A percentile compares a stretch with the other conserved stretches of the same genome.
Evolutionary conservation across 1,140 invertebrate species (phyloP).

Genomic region (Camponotus pennsylvanicus): DNA sequence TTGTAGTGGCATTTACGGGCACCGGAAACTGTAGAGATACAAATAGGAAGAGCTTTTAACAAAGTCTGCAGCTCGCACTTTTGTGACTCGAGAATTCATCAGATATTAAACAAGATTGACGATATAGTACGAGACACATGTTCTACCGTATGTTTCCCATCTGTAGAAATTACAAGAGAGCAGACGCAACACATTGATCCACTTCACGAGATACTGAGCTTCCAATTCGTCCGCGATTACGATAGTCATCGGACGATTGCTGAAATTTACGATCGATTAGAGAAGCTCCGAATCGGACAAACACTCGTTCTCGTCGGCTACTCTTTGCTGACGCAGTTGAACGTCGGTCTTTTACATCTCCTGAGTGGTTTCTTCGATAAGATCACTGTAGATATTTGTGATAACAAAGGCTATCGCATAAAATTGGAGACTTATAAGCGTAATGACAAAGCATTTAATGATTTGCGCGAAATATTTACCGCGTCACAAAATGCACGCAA

Average conservation of each 20-base stretch:
- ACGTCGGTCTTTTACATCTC: conserved; percentile 82
- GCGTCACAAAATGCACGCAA: conserved; percentile 56
- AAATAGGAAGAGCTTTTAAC: conserved; percentile 77
- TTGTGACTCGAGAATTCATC: conserved; percentile 74
- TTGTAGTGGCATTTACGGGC: conserved; percentile 60
- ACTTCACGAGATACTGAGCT: conserved; percentile 71
- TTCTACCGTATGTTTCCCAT: conserved; percentile 65
- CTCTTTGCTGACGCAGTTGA: conserved; percentile 83
- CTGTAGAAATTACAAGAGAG: conserved; percentile 55
- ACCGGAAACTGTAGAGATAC: conserved; percentile 70
- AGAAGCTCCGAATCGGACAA: conserved; percentile 67
- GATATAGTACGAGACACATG: conserved; percentile 63
- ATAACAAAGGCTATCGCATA: conserved; percentile 78
- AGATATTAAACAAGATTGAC: conserved; percentile 68
- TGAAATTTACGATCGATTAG: conserved; percentile 70
- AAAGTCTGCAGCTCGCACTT: conserved; percentile 83
- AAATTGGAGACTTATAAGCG: conserved; percentile 73
- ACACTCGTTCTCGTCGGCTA: conserved; percentile 82
- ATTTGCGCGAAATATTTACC: conserved; percentile 73
- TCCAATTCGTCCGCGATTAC: conserved; percentile 73
- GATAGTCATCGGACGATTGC: conserved; percentile 72
- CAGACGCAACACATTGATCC: conserved; percentile 46
- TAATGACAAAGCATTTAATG: conserved; percentile 57
- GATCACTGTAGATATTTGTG: conserved; percentile 71
- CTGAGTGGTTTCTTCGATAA: conserved; percentile 79